These are phyloP conservation scores for Hippocampus zosterae DNA, from an alignment of 2,113 vertebrate genomes.

Conservation along the genomic window DNA sequence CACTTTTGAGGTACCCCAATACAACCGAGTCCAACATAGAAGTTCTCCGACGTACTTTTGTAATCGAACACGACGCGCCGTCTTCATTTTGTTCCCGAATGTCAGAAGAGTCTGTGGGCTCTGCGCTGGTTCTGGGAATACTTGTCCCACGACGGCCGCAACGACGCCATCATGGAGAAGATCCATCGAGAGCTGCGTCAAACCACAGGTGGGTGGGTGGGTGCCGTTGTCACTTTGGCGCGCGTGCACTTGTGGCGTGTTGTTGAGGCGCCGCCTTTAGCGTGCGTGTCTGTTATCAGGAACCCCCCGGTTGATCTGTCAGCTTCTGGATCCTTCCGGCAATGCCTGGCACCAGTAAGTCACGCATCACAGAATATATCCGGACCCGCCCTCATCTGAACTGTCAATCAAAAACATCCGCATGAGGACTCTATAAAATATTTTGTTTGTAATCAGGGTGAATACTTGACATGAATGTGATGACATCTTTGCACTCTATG, in stretches of 20 bases:
- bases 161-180: not conserved
- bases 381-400: too few species aligned
- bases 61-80: not conserved
- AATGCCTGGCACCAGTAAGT: conserved; percentile 31
- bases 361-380: not conserved
- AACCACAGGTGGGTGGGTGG: not conserved
- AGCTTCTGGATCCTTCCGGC: not conserved
- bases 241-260: not conserved
- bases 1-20: conserved; percentile 45
- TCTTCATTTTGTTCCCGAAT: not conserved
- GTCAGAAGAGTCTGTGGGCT: conserved; percentile 1
- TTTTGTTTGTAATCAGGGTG: not conserved
- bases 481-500: not conserved
- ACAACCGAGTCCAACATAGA: not conserved
- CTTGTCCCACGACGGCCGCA: not conserved
- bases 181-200: not conserved
- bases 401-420: not conserved
- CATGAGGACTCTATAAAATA: not conserved
- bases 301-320: conserved; percentile 3
- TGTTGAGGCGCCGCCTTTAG: not conserved
- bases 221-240: too few species aligned
- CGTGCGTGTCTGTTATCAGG: not conserved
- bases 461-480: not conserved
- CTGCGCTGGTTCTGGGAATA: conserved; percentile 4
- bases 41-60: not conserved